phyloP scores from a whole-genome alignment of 2,797 vertebrate genomes.

The Cygnus olor region DNA sequence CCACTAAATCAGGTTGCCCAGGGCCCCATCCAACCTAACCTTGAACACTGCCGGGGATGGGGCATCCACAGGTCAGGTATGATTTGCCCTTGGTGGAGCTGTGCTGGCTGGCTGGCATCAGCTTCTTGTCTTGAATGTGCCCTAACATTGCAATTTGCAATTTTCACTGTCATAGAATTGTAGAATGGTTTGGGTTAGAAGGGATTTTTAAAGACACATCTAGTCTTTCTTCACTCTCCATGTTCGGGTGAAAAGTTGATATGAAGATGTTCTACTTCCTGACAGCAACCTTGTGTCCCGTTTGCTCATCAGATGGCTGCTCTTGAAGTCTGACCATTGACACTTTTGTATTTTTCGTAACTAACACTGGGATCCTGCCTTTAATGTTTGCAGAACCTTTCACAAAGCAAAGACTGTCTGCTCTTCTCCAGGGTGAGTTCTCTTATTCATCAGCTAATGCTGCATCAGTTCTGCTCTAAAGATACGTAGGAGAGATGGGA shows the following conservation, averaged over 20 bases:
- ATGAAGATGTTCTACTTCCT: not conserved
- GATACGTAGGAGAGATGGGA: not conserved
- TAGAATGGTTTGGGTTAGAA: too few species aligned
- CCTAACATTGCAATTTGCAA: too few species aligned
- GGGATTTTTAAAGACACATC: too few species aligned
- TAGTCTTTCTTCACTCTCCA: not conserved
- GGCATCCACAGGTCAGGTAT: too few species aligned
- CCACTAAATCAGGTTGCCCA: too few species aligned
- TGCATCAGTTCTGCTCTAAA: not conserved
- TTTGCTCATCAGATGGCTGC: not conserved
- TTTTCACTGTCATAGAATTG: too few species aligned
- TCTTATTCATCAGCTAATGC: not conserved
- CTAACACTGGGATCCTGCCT: not conserved
- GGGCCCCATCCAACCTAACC: too few species aligned
- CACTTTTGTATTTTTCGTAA: not conserved
- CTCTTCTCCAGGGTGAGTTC: not conserved
- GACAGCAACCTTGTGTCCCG: not conserved
- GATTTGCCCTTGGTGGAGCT: too few species aligned
- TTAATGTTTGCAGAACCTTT: not conserved
- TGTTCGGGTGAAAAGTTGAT: not conserved
- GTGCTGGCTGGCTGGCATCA: too few species aligned
- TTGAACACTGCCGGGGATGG: too few species aligned
- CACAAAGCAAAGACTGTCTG: not conserved
- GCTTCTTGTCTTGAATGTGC: too few species aligned
- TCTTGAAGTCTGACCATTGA: not conserved